Conservation (phyloP, 2,888 invertebrate species). For the Heteromyza rotundicornis region DNA sequence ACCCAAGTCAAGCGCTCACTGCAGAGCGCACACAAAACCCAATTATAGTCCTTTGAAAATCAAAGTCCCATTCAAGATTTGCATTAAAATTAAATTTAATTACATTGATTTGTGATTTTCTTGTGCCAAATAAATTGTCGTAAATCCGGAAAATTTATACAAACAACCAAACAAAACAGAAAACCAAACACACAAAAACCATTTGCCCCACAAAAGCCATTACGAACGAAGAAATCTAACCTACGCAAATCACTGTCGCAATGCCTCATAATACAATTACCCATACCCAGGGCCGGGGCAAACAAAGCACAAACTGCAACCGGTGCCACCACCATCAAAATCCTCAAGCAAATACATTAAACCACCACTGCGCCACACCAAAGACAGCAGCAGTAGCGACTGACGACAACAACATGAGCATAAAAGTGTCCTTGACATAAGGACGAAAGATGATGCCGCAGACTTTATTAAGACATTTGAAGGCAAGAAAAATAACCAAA, state of each 20-base stretch:
- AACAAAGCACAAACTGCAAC: background rate
- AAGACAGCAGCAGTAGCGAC: constrained; percentile 27
- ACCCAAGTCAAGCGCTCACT: too few relatives aligned
- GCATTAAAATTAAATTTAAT: too few relatives aligned
- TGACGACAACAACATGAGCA: constrained; percentile 21
- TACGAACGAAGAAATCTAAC: background rate
- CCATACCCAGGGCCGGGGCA: background rate
- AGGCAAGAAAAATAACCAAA: constrained; percentile 30
- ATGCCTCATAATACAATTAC: constrained; percentile 2
- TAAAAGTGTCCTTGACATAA: constrained; percentile 54
- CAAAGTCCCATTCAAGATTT: too few relatives aligned
- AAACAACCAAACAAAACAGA: too few relatives aligned
- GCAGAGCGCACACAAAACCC: too few relatives aligned
- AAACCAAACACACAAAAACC: too few relatives aligned
- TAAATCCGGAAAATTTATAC: too few relatives aligned
- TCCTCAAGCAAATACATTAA: constrained; percentile 26
- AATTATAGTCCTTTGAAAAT: too few relatives aligned
- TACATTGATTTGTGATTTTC: too few relatives aligned
- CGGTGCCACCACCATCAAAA: constrained; percentile 27
- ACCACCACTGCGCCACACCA: constrained; percentile 8
- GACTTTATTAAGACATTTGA: constrained; percentile 54
- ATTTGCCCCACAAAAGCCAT: too few relatives aligned
- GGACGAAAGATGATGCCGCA: constrained; percentile 31
- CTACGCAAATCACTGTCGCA: background rate
- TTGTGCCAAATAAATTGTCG: too few relatives aligned